Evolutionary conservation across 2,797 vertebrate genomes (phyloP).

Genomic region (Poeciliopsis paucimaculata): DNA sequence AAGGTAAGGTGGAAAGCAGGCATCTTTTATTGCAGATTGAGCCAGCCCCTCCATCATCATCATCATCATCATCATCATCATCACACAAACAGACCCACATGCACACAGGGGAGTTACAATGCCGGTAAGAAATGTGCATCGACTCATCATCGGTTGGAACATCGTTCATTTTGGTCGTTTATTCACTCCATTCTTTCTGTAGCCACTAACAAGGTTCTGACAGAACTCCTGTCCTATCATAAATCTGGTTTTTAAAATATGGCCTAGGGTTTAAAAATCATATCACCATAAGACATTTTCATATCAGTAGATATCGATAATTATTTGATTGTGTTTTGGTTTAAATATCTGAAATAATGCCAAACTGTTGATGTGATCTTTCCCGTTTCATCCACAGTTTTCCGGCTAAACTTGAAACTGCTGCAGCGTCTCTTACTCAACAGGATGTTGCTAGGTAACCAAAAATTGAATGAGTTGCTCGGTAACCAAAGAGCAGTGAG

Average conservation of each 20-base stretch:
- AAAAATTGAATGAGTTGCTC: no score
- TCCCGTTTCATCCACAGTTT: no score
- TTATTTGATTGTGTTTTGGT: no score
- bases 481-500: no score
- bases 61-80: neutral
- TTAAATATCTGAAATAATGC: no score
- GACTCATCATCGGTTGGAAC: neutral
- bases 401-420: no score
- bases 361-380: no score
- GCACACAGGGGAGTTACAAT: conserved; percentile 50
- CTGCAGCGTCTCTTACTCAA: no score
- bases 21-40: conserved; percentile 75
- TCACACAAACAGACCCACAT: conserved; percentile 39
- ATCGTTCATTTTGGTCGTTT: neutral
- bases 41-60: conserved; percentile 62
- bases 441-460: no score
- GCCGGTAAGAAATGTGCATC: neutral
- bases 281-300: no score
- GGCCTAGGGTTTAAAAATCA: no score
- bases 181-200: neutral
- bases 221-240: neutral
- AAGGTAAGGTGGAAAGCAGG: conserved; percentile 66
- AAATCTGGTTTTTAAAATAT: neutral
- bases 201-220: neutral
- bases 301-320: no score